A percentile compares a stretch with the other conserved stretches of the same genome.
These are phyloP conservation scores for Sapayoa aenigma DNA, from an alignment of 2,113 vertebrate species.

Conservation along the genomic window DNA sequence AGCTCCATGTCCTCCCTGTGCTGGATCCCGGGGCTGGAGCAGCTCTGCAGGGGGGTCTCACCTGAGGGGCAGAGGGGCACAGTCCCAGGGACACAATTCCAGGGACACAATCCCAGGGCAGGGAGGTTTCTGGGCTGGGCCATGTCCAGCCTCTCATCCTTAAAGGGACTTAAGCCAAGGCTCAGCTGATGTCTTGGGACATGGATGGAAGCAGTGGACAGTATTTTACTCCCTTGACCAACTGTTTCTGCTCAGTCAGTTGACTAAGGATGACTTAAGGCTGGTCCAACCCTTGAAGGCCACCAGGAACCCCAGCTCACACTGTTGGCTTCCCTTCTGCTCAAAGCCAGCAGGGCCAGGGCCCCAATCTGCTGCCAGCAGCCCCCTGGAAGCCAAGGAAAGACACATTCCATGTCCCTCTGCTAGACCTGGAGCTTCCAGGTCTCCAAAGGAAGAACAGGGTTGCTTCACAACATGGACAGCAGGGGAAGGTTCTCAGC, in stretches of 20 bases:
- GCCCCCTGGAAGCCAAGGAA: background rate
- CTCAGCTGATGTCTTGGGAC: background rate
- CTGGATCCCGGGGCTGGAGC: background rate
- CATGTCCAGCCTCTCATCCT: background rate
- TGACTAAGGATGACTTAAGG: background rate
- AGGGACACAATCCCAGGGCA: too few relatives aligned
- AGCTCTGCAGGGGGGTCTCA: background rate
- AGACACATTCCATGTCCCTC: background rate
- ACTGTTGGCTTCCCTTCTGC: background rate
- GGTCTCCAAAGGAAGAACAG: background rate
- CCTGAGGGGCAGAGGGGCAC: background rate
- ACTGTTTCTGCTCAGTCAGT: background rate
- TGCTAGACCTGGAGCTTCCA: background rate
- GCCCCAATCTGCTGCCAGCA: background rate
- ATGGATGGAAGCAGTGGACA: background rate
- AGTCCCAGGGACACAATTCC: too few relatives aligned
- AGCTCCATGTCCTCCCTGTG: background rate
- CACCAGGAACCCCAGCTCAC: background rate
- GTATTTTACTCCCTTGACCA: background rate
- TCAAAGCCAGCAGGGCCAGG: background rate
- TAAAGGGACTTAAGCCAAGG: background rate
- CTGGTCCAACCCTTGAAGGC: background rate
- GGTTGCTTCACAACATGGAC: background rate
- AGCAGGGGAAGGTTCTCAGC: background rate
- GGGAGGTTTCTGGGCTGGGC: fast-evolving